Conservation (phyloP, 1,140 invertebrate species). For the Schlechtendalia chinensis region DNA sequence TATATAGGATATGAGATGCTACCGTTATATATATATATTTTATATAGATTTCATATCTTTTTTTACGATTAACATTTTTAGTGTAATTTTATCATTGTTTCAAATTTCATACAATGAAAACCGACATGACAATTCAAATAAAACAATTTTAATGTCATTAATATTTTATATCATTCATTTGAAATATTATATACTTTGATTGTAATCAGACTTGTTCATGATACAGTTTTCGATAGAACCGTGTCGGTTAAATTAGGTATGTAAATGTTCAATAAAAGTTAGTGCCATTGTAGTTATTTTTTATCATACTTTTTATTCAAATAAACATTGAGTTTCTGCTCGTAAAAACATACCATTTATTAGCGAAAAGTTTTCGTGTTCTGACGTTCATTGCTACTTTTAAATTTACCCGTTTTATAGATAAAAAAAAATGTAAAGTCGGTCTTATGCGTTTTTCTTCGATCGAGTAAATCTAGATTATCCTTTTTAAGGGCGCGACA, state of each 20-base stretch:
- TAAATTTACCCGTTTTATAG: neutral
- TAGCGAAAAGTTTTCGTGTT: slow-evolving; percentile 1
- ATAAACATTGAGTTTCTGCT: slow-evolving; percentile 14
- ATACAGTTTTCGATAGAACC: neutral
- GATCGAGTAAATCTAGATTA: slow-evolving; percentile 42
- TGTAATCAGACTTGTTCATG: neutral
- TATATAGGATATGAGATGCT: slow-evolving; percentile 8
- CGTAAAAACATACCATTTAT: slow-evolving; percentile 20
- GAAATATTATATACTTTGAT: neutral
- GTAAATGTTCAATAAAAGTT: neutral
- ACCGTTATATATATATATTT: neutral
- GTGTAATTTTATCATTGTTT: no score
- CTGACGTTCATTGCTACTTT: slow-evolving; percentile 21
- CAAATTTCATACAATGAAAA: neutral
- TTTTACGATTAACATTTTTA: neutral
- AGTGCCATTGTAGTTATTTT: neutral
- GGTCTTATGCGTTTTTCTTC: neutral
- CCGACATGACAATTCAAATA: no score
- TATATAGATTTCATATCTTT: neutral
- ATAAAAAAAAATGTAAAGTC: slow-evolving; percentile 23
- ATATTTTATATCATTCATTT: no score
- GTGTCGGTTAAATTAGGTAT: neutral
- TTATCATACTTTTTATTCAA: slow-evolving; percentile 25
- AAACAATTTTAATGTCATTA: no score
- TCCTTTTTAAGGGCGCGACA: slow-evolving; percentile 3